Evolutionary conservation across 37 sponge, comb jelly and placozoan genomes (phyloP).

Genomic region (Oscarella lobularis): DNA sequence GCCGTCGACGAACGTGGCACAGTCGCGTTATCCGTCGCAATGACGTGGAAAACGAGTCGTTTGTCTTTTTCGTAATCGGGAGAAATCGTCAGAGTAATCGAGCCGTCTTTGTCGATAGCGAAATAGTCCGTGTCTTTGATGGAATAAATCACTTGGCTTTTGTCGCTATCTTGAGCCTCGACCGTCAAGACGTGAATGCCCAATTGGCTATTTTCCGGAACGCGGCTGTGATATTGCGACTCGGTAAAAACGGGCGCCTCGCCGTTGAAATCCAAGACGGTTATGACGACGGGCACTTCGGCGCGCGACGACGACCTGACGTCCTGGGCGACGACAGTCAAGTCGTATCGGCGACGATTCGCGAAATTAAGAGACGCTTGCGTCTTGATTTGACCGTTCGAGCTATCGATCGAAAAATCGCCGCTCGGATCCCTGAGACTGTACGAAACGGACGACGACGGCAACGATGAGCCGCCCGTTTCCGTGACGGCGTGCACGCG

Average conservation of each 20-base stretch:
- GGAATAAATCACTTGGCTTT: neutral
- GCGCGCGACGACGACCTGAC: neutral
- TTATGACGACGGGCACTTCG: neutral
- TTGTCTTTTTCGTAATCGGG: constrained; percentile 8
- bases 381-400: neutral
- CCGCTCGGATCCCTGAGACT: no score
- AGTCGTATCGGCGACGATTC: neutral
- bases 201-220: neutral
- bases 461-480: no score
- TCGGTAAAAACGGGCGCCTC: neutral
- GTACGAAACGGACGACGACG: no score
- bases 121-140: neutral
- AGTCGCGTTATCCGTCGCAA: neutral
- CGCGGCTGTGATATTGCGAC: neutral
- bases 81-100: neutral
- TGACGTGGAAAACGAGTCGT: neutral
- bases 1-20: neutral
- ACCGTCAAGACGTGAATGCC: neutral
- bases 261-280: neutral
- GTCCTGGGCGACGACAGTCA: neutral
- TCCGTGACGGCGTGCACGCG: no score
- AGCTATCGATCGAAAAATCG: neutral
- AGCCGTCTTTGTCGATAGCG: neutral
- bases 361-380: neutral
- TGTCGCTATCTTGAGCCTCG: neutral